phyloP scores from a whole-genome alignment of 2,113 vertebrate species.

The Tympanuchus pallidicinctus region DNA sequence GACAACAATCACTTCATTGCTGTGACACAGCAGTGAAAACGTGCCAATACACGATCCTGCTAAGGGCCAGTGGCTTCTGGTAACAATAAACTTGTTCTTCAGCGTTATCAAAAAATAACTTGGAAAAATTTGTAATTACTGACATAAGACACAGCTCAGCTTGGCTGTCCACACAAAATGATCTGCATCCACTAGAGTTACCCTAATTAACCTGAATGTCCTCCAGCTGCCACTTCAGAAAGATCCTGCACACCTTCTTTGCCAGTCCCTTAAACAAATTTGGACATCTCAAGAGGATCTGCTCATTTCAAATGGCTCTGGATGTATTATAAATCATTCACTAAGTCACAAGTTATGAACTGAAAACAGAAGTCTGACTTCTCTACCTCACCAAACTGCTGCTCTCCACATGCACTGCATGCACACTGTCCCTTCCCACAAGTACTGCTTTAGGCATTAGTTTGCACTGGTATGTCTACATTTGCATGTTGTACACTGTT shows the following conservation, averaged over 20 bases:
- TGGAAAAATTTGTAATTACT: background rate
- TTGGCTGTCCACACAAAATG: background rate
- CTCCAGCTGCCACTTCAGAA: background rate
- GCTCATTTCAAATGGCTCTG: background rate
- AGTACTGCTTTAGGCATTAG: background rate
- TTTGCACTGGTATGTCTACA: background rate
- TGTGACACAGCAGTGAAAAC: background rate
- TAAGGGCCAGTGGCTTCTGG: background rate
- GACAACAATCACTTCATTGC: background rate
- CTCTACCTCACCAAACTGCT: fast-evolving
- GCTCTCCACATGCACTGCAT: fast-evolving
- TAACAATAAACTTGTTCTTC: background rate
- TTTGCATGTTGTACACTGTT: background rate
- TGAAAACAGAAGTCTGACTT: background rate
- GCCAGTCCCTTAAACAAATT: background rate
- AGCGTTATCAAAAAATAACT: background rate
- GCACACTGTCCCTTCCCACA: background rate
- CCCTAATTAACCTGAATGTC: background rate
- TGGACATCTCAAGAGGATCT: background rate
- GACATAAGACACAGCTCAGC: background rate
- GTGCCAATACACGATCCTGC: background rate
- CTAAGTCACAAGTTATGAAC: background rate
- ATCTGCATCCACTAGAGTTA: background rate
- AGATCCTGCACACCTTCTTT: background rate
- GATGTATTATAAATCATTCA: background rate